Evolutionary conservation across 2,797 vertebrate genomes (phyloP).

Genomic region (Echiichthys vipera): DNA sequence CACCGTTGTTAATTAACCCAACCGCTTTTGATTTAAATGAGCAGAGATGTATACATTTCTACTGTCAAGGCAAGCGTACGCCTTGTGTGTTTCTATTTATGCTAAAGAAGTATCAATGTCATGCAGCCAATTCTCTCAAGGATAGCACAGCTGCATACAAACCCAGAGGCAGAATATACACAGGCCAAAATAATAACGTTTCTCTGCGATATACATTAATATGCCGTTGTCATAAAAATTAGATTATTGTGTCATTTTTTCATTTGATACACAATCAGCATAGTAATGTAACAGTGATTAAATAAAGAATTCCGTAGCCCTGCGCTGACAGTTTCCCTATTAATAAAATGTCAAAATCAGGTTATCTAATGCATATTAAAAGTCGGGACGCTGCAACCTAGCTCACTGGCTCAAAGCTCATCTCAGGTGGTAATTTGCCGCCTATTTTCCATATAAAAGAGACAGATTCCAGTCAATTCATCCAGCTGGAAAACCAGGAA

Average conservation of each 20-base stretch:
- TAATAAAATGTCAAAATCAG: constrained; percentile 83
- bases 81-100: constrained; percentile 21
- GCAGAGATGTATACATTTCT: background rate
- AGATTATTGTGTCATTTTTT: constrained; percentile 66
- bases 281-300: constrained; percentile 72
- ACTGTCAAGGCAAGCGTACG: background rate
- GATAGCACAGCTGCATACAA: constrained; percentile 7
- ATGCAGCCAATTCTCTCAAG: constrained; percentile 40
- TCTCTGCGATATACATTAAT: constrained; percentile 56
- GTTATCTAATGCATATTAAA: constrained; percentile 78
- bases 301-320: constrained; percentile 67
- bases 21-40: constrained; percentile 13
- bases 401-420: constrained; percentile 68
- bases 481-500: constrained; percentile 57
- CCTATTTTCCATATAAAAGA: constrained; percentile 78
- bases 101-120: constrained; percentile 50
- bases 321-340: constrained; percentile 75
- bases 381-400: constrained; percentile 57
- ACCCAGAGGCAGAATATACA: constrained; percentile 3
- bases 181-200: constrained; percentile 29
- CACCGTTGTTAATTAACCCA: constrained; percentile 10
- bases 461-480: constrained; percentile 63
- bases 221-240: constrained; percentile 51
- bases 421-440: constrained; percentile 77
- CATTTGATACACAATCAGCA: constrained; percentile 71